Percentiles rank a stretch among this genome's conserved stretches.
phyloP scores from a whole-genome alignment of 2,113 vertebrate species.

The Chaenogobius annularis region DNA sequence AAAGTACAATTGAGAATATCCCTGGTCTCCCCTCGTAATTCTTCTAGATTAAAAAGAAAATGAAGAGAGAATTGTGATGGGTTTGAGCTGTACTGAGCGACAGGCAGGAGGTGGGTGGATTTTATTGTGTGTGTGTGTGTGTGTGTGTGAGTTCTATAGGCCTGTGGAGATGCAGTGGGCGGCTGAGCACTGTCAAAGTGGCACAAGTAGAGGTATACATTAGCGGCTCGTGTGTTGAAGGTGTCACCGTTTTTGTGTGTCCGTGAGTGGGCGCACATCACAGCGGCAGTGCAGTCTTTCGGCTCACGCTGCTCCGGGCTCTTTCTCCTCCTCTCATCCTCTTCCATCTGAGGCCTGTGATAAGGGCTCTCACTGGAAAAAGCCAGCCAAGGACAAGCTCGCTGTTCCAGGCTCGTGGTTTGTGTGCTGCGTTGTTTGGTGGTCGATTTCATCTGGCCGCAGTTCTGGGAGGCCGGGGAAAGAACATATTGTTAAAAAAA shows the following conservation, averaged over 20 bases:
- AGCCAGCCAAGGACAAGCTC: slow-evolving; percentile 59
- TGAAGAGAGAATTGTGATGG: slow-evolving; percentile 42
- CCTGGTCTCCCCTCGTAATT: slow-evolving; percentile 2
- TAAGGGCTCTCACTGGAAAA: slow-evolving; percentile 63
- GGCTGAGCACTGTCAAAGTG: slow-evolving; percentile 72
- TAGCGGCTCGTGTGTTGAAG: slow-evolving; percentile 46
- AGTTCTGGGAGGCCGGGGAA: background rate
- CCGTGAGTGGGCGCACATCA: slow-evolving; percentile 72
- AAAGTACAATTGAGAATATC: slow-evolving; percentile 1
- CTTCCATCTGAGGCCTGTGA: slow-evolving; percentile 66
- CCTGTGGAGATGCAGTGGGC: slow-evolving; percentile 70
- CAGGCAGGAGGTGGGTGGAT: slow-evolving; percentile 70
- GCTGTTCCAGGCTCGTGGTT: slow-evolving; percentile 46
- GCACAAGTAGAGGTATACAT: slow-evolving; percentile 52
- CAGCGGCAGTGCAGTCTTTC: slow-evolving; percentile 69
- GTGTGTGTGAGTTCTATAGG: slow-evolving; percentile 55
- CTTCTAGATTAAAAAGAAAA: slow-evolving; percentile 43
- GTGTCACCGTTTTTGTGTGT: slow-evolving; percentile 46
- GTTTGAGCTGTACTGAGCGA: slow-evolving; percentile 48
- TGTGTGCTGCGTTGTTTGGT: background rate
- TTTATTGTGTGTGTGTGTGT: slow-evolving; percentile 53
- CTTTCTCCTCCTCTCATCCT: slow-evolving; percentile 63
- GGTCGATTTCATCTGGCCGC: slow-evolving; percentile 1
- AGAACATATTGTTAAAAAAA: background rate
- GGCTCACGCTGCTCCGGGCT: slow-evolving; percentile 69